phyloP scores from a whole-genome alignment of 1,140 invertebrate genomes.

The Drosophila biarmipes region DNA sequence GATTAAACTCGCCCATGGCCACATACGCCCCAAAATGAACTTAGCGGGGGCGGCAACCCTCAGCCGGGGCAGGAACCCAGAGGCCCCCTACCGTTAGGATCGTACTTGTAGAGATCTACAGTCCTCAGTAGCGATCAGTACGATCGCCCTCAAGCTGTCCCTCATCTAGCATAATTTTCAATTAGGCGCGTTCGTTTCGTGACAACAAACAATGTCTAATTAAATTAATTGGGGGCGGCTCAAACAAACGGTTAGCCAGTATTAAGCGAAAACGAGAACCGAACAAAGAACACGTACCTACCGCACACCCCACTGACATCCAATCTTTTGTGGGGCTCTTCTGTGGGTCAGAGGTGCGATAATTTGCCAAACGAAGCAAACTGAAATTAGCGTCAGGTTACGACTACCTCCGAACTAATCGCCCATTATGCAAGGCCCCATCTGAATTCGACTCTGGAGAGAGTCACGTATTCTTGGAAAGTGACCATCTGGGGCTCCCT shows the following conservation, averaged over 20 bases:
- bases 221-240: constrained; percentile 53
- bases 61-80: not conserved
- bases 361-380: constrained; percentile 42
- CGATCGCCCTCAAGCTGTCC: constrained; percentile 45
- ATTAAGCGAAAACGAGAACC: constrained; percentile 10
- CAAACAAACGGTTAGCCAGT: constrained; percentile 15
- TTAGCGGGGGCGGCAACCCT: constrained; percentile 1
- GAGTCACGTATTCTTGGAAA: constrained; percentile 21
- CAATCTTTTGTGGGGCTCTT: constrained; percentile 23
- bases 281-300: constrained; percentile 45
- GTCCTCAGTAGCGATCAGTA: not conserved
- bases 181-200: constrained; percentile 27
- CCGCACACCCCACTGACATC: constrained; percentile 1
- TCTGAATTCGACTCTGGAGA: constrained; percentile 6
- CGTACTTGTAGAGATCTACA: not conserved
- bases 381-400: constrained; percentile 50
- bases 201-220: constrained; percentile 53
- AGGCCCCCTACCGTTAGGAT: not conserved
- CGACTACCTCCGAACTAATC: constrained; percentile 24
- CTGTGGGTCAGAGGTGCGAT: constrained; percentile 47
- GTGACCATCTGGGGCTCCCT: not conserved
- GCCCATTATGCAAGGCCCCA: constrained; percentile 36
- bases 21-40: constrained; percentile 31
- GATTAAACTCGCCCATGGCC: constrained; percentile 38
- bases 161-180: constrained; percentile 38